Percentiles rank a stretch among this genome's conserved stretches.
Evolutionary conservation across 1,140 invertebrate genomes (phyloP).

Genomic region (Drosophila pseudoobscura): DNA sequence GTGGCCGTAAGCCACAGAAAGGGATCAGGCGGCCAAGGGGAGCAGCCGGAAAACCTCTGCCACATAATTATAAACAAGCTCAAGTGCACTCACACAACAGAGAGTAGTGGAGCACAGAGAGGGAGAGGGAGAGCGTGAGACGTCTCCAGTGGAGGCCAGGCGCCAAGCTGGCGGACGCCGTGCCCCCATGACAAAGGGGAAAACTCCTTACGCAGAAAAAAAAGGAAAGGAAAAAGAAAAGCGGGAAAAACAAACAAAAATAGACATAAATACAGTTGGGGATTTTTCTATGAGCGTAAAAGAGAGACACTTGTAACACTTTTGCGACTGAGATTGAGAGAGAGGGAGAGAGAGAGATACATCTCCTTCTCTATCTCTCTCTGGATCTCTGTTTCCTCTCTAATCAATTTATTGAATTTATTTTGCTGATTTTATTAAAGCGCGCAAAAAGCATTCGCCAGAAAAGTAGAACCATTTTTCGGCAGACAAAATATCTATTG

Average conservation of each 20-base stretch:
- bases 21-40: slow-evolving; percentile 3
- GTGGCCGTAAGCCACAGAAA: slow-evolving; percentile 27
- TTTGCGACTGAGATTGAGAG: slow-evolving; percentile 5
- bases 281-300: slow-evolving; percentile 24
- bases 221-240: slow-evolving; percentile 6
- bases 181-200: background rate
- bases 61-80: slow-evolving; percentile 44
- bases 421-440: slow-evolving; percentile 77
- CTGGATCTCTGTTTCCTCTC: slow-evolving; percentile 16
- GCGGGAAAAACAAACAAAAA: slow-evolving; percentile 47
- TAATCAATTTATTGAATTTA: slow-evolving; percentile 80
- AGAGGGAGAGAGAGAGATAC: background rate
- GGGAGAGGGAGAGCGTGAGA: background rate
- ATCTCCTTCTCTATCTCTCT: background rate
- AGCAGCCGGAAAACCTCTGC: slow-evolving; percentile 18
- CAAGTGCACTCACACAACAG: slow-evolving; percentile 37
- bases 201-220: background rate
- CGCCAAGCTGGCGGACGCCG: slow-evolving; percentile 71
- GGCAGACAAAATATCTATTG: slow-evolving; percentile 20
- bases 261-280: slow-evolving; percentile 45
- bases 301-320: slow-evolving; percentile 68
- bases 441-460: slow-evolving; percentile 48
- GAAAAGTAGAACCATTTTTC: slow-evolving; percentile 29
- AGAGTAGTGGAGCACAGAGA: background rate
- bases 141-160: slow-evolving; percentile 38